Base-by-base conservation (phyloP, 2,797 vertebrate genomes). In the Propithecus perrieri region DNA sequence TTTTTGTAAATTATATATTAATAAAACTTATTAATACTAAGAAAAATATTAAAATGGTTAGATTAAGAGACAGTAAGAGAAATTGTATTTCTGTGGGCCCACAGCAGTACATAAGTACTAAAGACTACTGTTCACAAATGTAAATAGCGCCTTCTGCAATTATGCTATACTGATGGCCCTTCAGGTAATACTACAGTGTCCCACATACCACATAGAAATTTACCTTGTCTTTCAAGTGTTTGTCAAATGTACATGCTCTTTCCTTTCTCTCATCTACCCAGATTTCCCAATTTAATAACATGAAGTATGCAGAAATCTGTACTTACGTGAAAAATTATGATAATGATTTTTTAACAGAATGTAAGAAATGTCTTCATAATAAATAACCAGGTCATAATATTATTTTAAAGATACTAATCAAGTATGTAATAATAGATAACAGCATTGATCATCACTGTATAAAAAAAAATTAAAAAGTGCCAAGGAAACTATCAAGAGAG, bases 241-340 rank as follows among this genome's bases (percentile, higher is more conserved):
- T 22, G 15, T 71, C 22, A 86, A 61, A 80, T 65, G 5, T 13
- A 41, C 10, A 57, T 7, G 33, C 35, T 61, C 10, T 76, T 48
- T 20, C 2, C 8, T 53, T 91, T 86, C 4, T 43, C 35, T 89
- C 43, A 71, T 84, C 24, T 53, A 11, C 28, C 85, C 5, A 24
- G 28, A 91, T 55, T 69, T 75, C 35, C n/a, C 48, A 76, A 53
- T 28, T 85, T 88, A 87, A 69, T 61, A 84, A 75, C 89, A 57
- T 69, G 26, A 75, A 9, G n/a, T 30, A 55, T 63, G 15, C 4
- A 53, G 17, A 92, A 59, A 92, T 74, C 6, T 74, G 38, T 79
- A 26, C 0, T 91, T 53, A 38, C 1, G 48, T 69, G n/a, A n/a
- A 76, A 83, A 86, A 61, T 80, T 75, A 43, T 35, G 5, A 43